A percentile compares a stretch with the other conserved stretches of the same genome.
Evolutionary conservation across 2,797 vertebrate genomes (phyloP).

Genomic region (Syngnathus rostellatus): DNA sequence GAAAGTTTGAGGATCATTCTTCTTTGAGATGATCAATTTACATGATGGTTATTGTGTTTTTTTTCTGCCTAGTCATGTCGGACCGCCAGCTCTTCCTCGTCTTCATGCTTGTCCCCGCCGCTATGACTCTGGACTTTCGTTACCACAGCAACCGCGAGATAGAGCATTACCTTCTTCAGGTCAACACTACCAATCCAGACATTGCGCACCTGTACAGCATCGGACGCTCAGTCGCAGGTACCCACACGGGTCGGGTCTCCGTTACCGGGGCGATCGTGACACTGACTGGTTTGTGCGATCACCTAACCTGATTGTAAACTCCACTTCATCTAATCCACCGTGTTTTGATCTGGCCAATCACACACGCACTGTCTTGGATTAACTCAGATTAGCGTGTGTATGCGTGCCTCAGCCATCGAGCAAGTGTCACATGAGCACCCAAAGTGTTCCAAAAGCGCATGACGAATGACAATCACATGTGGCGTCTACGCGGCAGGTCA

Average conservation of each 20-base stretch:
- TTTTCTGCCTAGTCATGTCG: slow-evolving; percentile 25
- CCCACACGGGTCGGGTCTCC: slow-evolving; percentile 8
- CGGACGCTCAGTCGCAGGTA: slow-evolving; percentile 55
- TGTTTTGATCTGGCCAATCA: slow-evolving; percentile 34
- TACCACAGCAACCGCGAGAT: slow-evolving; percentile 55
- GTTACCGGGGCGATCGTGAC: slow-evolving; percentile 13
- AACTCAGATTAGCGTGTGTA: slow-evolving; percentile 21
- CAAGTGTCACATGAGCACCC: background rate
- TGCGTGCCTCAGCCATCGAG: slow-evolving; percentile 7
- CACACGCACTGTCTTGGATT: slow-evolving; percentile 9
- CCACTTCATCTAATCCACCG: slow-evolving; percentile 32
- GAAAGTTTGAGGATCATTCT: background rate
- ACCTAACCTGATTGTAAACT: slow-evolving; percentile 1
- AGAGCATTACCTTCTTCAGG: slow-evolving; percentile 30
- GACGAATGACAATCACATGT: background rate
- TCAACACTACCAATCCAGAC: slow-evolving; percentile 34
- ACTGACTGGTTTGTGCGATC: slow-evolving; percentile 16
- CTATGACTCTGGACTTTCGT: slow-evolving; percentile 37
- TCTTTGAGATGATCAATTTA: no score
- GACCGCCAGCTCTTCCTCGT: slow-evolving; percentile 20
- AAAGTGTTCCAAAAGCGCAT: background rate
- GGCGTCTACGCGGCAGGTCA: slow-evolving; percentile 67
- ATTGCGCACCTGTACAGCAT: slow-evolving; percentile 62
- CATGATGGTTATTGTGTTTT: background rate
- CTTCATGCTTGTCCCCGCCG: slow-evolving; percentile 8